phyloP scores from a whole-genome alignment of 30 jellyfish, hydroid and myxozoan genomes.

The Hydractinia symbiolongicarpus region DNA sequence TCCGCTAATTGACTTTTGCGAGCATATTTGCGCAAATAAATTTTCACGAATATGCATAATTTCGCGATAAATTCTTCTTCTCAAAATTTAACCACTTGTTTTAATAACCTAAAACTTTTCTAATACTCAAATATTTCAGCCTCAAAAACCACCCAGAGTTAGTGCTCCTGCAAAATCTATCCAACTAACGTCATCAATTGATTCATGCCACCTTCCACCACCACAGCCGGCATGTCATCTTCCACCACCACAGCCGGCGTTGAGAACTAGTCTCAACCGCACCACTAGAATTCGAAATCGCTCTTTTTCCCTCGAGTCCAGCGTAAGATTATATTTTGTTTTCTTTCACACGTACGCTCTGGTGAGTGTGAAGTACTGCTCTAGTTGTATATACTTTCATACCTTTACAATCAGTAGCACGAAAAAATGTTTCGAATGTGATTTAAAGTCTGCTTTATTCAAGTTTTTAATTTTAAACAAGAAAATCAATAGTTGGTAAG shows the following conservation, averaged over 20 bases:
- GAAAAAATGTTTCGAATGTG: no score
- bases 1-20: no score
- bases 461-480: no score
- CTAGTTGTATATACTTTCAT: not conserved
- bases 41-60: no score
- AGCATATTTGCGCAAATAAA: no score
- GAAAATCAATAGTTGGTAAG: no score
- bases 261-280: not conserved
- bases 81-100: no score
- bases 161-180: conserved; percentile 19
- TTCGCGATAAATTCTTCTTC: no score
- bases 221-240: not conserved
- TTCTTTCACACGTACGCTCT: not conserved
- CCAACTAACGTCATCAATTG: not conserved
- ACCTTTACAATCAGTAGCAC: not conserved
- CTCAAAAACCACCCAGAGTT: conserved; percentile 39
- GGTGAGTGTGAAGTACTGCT: not conserved
- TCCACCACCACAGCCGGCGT: conserved; percentile 11
- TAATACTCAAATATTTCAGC: conserved; percentile 13
- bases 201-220: not conserved
- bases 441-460: no score
- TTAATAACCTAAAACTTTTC: not conserved
- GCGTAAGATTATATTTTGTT: not conserved
- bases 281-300: not conserved
- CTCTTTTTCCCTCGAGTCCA: not conserved